Base-by-base conservation (phyloP, 2,888 invertebrate genomes). In the Lepidonotus clava region DNA sequence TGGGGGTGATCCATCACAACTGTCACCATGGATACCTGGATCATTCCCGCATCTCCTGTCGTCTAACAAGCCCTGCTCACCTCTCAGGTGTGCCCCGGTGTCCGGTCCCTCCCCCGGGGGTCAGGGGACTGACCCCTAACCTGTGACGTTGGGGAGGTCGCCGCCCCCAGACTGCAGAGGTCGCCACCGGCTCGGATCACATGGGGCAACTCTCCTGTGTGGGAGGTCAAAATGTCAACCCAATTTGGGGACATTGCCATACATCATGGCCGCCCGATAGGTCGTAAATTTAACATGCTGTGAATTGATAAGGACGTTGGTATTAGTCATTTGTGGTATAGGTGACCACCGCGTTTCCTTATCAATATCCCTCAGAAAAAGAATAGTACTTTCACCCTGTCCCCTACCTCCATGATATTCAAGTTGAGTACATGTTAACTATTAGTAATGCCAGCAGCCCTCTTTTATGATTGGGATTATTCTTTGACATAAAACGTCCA, bases 201-300 rank as follows among this genome's bases (percentile, higher is more conserved):
- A n/a, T n/a, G n/a, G 56, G 56, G n/a, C 21, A 8, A 5, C 71
- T 71, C 71, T 34, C 71, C 71, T 5, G 71, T 38, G 8, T 11
- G 18, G 18, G 71, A 71, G 71, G 71, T 71, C 71, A 71, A 34
- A 38, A 71, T 71, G 71, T 71, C 71, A 71, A 71, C 71, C 38
- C 71, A 34, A 71, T 71, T 71, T 71, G 71, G 71, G 18, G 21
- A 18, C n/a, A 14, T 11, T 11, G 71, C 38, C 71, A 71, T 71
- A 71, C 38, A 38, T 71, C 71, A 71, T 34, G 38, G 38, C 14
- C 18, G 36, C 5, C 36, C 38, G 71, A 71, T 71, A 71, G 38
- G 71, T 71, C 34, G 38, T 71, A 71, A 34, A 71, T 36, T 0
- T n/a, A n/a, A 38, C 36, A 71, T 38, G 36, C 71, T 1, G 38